A percentile compares a stretch with the other conserved stretches of the same genome.
Evolutionary conservation across 1,140 invertebrate genomes (phyloP).

Genomic region (Coelopa frigida): DNA sequence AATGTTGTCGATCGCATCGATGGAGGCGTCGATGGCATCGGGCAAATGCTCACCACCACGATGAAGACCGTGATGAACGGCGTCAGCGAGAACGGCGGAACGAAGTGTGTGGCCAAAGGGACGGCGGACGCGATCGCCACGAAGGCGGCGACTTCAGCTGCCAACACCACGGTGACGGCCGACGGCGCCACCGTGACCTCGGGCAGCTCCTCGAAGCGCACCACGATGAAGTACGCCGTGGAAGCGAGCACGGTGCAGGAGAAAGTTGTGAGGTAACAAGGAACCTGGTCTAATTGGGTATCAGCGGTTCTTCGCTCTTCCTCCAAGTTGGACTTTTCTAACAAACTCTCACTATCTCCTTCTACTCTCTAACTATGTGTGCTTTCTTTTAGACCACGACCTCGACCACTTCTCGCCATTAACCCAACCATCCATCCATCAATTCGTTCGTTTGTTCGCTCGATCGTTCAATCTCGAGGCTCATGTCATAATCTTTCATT

Average conservation of each 20-base stretch:
- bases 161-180: constrained; percentile 19
- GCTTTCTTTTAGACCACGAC: no score
- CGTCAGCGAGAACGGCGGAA: constrained; percentile 16
- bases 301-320: neutral
- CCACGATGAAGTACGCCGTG: constrained; percentile 34
- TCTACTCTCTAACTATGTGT: neutral
- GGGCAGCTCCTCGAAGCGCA: constrained; percentile 19
- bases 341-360: neutral
- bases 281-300: neutral
- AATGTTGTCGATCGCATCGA: no score
- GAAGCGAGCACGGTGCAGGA: constrained; percentile 39
- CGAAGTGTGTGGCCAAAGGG: constrained; percentile 19
- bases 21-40: no score
- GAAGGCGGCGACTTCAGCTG: constrained; percentile 19
- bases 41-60: constrained; percentile 2
- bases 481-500: no score
- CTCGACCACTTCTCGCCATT: no score
- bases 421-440: no score
- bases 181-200: constrained; percentile 31
- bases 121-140: constrained; percentile 25
- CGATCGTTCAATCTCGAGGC: no score
- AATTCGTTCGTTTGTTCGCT: no score
- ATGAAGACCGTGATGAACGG: constrained; percentile 18
- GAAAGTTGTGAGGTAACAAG: constrained; percentile 36
- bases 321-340: no score